phyloP scores from a whole-genome alignment of 2,113 vertebrate genomes.

The Stegostoma tigrinum region DNA sequence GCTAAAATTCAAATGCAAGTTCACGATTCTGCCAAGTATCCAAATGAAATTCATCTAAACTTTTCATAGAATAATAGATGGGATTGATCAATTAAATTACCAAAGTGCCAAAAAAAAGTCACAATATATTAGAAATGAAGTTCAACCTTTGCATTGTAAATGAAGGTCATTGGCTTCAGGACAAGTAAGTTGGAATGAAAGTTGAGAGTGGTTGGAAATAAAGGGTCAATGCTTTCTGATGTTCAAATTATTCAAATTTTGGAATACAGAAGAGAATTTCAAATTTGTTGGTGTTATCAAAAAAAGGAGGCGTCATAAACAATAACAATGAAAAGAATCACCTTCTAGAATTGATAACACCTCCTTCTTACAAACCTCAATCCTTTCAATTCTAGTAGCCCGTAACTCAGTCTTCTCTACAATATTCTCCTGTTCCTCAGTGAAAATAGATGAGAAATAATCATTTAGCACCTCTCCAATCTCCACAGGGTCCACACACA shows the following conservation, averaged over 20 bases:
- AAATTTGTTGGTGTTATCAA: neutral
- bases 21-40: neutral
- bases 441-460: no score
- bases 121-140: neutral
- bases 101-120: neutral
- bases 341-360: no score
- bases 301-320: neutral
- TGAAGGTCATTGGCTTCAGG: neutral
- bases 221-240: no score
- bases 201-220: neutral
- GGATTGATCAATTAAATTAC: neutral
- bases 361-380: no score
- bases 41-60: neutral
- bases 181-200: neutral
- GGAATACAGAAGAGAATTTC: neutral
- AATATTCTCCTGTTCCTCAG: no score
- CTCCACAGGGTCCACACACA: no score
- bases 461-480: no score
- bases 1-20: neutral
- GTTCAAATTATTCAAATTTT: neutral
- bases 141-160: neutral
- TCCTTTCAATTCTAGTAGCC: no score
- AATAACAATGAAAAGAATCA: neutral
- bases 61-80: neutral
- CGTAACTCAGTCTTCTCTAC: no score